Conservation (phyloP, 2,797 vertebrate genomes). For the Xerus rutilus region DNA sequence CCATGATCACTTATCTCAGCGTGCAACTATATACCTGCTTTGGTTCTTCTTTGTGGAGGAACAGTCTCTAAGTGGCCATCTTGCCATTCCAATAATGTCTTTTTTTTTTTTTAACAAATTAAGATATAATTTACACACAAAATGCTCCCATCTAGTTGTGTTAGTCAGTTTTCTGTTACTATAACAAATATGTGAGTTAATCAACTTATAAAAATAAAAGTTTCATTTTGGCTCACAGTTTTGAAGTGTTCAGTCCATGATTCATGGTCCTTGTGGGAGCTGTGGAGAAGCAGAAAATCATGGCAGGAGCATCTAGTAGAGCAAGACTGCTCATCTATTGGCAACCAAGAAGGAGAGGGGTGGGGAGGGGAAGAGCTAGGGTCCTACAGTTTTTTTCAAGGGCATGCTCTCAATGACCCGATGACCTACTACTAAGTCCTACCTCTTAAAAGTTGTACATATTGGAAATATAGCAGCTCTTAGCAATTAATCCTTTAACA, state of each 20-base stretch:
- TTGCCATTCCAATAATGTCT: too few relatives aligned
- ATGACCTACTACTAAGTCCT: not conserved
- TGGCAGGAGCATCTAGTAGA: not conserved
- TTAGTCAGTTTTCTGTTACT: not conserved
- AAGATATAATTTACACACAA: not conserved
- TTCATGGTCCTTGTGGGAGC: not conserved
- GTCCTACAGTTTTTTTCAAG: not conserved
- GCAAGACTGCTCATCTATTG: not conserved
- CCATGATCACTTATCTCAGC: too few relatives aligned
- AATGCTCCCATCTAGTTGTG: not conserved
- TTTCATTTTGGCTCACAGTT: not conserved
- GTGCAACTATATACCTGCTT: not conserved
- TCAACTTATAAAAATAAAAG: not conserved
- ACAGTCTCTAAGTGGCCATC: too few relatives aligned
- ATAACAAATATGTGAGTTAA: not conserved
- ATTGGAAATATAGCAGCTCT: not conserved
- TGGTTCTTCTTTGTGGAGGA: not conserved
- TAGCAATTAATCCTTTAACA: not conserved
- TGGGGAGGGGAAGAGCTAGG: fast-evolving
- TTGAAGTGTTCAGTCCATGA: not conserved
- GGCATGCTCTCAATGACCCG: not conserved
- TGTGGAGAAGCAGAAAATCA: not conserved
- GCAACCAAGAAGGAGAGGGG: not conserved
- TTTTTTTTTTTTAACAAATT: not conserved
- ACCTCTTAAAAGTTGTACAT: not conserved